These are phyloP conservation scores for Pogonomyrmex barbatus DNA, from an alignment of 1,140 invertebrate genomes.

Conservation along the genomic window DNA sequence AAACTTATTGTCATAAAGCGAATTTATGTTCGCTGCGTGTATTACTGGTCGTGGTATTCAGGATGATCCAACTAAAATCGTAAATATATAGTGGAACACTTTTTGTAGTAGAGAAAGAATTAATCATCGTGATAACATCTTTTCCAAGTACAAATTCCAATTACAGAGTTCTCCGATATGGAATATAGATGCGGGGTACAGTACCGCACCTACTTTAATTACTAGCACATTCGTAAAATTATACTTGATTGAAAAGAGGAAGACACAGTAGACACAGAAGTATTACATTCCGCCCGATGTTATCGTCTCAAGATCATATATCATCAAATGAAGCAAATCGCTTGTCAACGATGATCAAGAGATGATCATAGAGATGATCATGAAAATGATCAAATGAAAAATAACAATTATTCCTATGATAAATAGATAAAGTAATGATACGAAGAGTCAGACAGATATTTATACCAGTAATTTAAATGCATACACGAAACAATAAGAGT, in stretches of 20 bases:
- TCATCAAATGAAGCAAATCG: background rate
- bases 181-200: background rate
- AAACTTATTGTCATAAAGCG: background rate
- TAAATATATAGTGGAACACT: background rate
- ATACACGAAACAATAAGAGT: background rate
- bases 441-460: background rate
- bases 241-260: background rate
- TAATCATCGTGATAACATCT: slow-evolving; percentile 2
- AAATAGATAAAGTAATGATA: background rate
- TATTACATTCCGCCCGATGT: background rate
- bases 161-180: background rate
- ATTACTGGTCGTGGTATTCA: background rate
- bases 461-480: background rate
- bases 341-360: background rate
- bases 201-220: slow-evolving; percentile 26
- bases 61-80: background rate
- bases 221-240: background rate
- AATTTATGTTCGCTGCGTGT: background rate
- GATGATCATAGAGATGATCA: too few relatives aligned
- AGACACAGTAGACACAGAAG: background rate
- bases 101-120: slow-evolving; percentile 8
- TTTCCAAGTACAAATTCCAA: background rate
- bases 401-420: slow-evolving; percentile 4
- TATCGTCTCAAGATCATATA: slow-evolving; percentile 10
- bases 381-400: background rate